Percentiles rank a stretch among this genome's conserved stretches.
These are phyloP conservation scores for Trialeurodes vaporariorum DNA, from an alignment of 1,140 invertebrate genomes.

Conservation along the genomic window DNA sequence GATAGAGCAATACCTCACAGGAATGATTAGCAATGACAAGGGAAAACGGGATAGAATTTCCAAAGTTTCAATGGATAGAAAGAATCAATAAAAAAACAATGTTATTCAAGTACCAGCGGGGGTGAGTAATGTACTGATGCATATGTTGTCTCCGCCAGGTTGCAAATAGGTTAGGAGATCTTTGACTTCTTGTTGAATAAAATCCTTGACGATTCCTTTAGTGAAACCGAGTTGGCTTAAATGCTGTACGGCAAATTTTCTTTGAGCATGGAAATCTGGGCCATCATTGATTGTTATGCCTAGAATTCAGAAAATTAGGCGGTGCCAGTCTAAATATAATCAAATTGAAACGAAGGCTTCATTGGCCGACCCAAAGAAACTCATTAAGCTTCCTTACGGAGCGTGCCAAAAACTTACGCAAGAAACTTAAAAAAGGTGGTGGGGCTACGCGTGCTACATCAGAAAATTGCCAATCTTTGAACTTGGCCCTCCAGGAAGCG, in stretches of 20 bases:
- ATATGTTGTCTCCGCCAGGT: conserved; percentile 29
- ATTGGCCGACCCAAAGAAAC: too few species aligned
- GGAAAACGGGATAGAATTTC: too few species aligned
- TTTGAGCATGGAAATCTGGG: conserved; percentile 56
- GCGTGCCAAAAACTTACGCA: not conserved
- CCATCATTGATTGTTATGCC: conserved; percentile 68
- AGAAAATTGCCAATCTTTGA: too few species aligned
- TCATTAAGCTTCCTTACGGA: not conserved
- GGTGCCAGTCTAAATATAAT: not conserved
- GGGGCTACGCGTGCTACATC: too few species aligned
- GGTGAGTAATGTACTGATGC: conserved; percentile 24
- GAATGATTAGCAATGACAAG: too few species aligned
- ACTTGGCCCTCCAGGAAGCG: too few species aligned
- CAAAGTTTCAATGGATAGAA: too few species aligned
- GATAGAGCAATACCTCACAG: too few species aligned
- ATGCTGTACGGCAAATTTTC: conserved; percentile 55
- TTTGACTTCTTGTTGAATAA: conserved; percentile 50
- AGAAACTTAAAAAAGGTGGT: too few species aligned
- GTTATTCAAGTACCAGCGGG: conserved; percentile 31
- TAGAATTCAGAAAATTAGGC: conserved; percentile 22
- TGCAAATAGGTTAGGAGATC: conserved; percentile 38
- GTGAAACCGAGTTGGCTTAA: conserved; percentile 62
- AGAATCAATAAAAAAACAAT: too few species aligned
- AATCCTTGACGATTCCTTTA: conserved; percentile 52
- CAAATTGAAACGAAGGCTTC: too few species aligned